Percentiles rank a stretch among this genome's conserved stretches.
These are phyloP conservation scores for Leuctra nigra DNA, from an alignment of 2,888 invertebrate genomes.

Conservation along the genomic window DNA sequence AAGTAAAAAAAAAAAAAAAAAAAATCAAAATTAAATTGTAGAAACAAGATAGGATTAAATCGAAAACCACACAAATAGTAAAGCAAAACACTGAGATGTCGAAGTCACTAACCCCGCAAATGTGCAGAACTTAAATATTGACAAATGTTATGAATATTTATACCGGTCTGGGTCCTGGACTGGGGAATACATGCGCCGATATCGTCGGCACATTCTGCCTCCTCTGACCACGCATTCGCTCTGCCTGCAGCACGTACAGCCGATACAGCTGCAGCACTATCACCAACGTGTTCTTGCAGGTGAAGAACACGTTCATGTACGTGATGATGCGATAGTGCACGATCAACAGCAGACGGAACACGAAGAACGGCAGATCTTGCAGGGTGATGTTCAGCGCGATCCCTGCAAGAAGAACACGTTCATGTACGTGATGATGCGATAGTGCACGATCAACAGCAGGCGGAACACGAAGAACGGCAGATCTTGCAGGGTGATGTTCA, in stretches of 20 bases:
- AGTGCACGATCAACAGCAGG: conserved; percentile 78
- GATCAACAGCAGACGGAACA: conserved; percentile 79
- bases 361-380: conserved; percentile 79
- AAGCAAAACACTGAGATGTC: no score
- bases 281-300: conserved; percentile 84
- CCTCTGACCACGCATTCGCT: conserved; percentile 19
- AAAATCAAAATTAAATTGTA: no score
- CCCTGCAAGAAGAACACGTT: conserved; percentile 47
- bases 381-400: conserved; percentile 82
- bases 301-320: conserved; percentile 95
- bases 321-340: conserved; percentile 82
- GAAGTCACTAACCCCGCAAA: no score
- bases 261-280: conserved; percentile 76
- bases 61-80: no score
- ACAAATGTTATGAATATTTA: background rate
- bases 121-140: background rate
- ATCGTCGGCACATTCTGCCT: conserved; percentile 24
- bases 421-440: conserved; percentile 87
- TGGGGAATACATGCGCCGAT: background rate
- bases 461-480: conserved; percentile 83
- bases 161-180: background rate
- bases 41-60: no score
- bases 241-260: conserved; percentile 64
- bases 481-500: conserved; percentile 78
- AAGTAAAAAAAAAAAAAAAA: no score